phyloP scores from a whole-genome alignment of 1,140 invertebrate genomes.

The Brachionus angularis region DNA sequence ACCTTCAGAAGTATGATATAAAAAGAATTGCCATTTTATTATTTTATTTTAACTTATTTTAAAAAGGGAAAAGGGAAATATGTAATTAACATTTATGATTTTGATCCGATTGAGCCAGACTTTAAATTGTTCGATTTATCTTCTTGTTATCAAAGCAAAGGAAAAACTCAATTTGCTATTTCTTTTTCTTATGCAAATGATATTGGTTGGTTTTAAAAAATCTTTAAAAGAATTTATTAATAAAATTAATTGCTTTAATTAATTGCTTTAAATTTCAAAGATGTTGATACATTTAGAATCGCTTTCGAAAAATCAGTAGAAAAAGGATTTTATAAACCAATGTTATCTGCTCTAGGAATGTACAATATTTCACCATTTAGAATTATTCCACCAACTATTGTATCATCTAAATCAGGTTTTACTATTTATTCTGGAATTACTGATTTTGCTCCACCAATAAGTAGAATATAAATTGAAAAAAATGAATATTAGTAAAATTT shows the following conservation, averaged over 20 bases:
- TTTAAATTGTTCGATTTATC: conserved; percentile 10
- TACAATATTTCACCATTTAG: conserved; percentile 29
- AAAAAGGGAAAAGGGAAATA: conserved; percentile 11
- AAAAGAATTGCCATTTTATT: background rate
- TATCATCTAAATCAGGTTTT: background rate
- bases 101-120: background rate
- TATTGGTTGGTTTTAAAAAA: too few relatives aligned
- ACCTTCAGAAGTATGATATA: conserved; percentile 16
- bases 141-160: conserved; percentile 17
- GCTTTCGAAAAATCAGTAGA: background rate
- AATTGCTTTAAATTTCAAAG: too few relatives aligned
- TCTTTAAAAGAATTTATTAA: too few relatives aligned
- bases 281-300: background rate
- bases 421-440: conserved; percentile 31
- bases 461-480: background rate
- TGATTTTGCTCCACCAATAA: conserved; percentile 7
- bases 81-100: conserved; percentile 18
- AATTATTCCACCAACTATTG: conserved; percentile 19
- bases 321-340: conserved; percentile 13
- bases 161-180: conserved; percentile 23
- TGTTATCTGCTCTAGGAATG: background rate
- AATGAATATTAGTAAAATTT: background rate
- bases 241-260: too few relatives aligned
- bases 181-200: conserved; percentile 17
- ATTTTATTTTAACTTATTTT: background rate